These are phyloP conservation scores for Nematostella vectensis DNA, from an alignment of 92 coral and sea anemone genomes.

Conservation along the genomic window DNA sequence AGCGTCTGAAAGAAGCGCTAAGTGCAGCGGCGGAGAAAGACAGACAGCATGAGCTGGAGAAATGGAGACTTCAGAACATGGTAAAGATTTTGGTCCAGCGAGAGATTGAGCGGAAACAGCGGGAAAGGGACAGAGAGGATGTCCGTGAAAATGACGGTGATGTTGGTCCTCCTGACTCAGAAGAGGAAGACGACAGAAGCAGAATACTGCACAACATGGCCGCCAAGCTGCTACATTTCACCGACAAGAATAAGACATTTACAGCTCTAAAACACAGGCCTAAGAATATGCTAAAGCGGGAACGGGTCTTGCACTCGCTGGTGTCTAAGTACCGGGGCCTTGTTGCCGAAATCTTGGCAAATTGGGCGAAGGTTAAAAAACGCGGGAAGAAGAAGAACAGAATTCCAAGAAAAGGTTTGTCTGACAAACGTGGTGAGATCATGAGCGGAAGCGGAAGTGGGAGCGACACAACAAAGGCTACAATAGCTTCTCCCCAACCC, in stretches of 20 bases:
- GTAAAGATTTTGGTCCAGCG: constrained; percentile 18
- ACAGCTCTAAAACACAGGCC: constrained; percentile 1
- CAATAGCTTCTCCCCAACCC: not conserved
- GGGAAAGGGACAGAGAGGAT: constrained; percentile 10
- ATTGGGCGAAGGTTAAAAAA: constrained; percentile 17
- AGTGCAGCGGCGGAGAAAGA: constrained; percentile 32
- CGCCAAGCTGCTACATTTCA: constrained; percentile 14
- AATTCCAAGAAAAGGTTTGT: constrained; percentile 7
- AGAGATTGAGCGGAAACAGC: constrained; percentile 4
- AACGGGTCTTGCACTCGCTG: constrained; percentile 12
- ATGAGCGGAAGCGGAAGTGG: constrained; percentile 11
- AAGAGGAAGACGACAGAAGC: constrained; percentile 28
- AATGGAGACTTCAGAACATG: constrained; percentile 16
- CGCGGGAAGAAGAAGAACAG: constrained; percentile 22
- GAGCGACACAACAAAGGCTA: constrained; percentile 3
- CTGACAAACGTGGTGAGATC: constrained; percentile 16
- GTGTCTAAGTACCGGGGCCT: constrained; percentile 21
- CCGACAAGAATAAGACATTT: constrained; percentile 8
- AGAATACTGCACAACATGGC: constrained; percentile 29
- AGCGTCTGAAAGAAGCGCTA: constrained; percentile 26
- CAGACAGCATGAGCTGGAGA: constrained; percentile 21
- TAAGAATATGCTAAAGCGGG: constrained; percentile 5
- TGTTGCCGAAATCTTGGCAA: constrained; percentile 13
- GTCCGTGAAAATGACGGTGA: constrained; percentile 30
- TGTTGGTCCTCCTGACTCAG: constrained; percentile 10